These are phyloP conservation scores for Xenopus laevis DNA, from an alignment of 2,113 vertebrate species.

Conservation along the genomic window DNA sequence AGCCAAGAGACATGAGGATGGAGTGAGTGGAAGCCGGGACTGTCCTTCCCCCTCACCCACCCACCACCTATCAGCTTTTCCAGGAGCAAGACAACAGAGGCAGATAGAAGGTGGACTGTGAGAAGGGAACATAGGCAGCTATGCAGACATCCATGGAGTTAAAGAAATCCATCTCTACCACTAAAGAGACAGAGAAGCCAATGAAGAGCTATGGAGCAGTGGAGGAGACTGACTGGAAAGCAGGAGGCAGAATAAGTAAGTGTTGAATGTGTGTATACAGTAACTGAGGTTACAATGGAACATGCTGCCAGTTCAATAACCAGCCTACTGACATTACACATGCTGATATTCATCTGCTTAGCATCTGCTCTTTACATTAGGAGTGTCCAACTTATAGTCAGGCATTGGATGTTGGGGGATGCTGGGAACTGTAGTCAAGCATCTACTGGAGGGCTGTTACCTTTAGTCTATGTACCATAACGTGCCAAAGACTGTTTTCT, in stretches of 20 bases:
- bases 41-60: slow-evolving; percentile 41
- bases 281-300: neutral
- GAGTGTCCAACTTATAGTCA: no score
- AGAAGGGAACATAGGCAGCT: neutral
- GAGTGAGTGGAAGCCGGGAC: slow-evolving; percentile 45
- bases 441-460: no score
- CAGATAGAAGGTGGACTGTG: neutral
- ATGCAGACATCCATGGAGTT: slow-evolving; percentile 72
- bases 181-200: slow-evolving; percentile 73
- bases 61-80: slow-evolving; percentile 35
- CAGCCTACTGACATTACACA: no score
- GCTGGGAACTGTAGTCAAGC: no score
- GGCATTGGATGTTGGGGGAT: no score
- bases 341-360: no score
- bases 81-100: slow-evolving; percentile 37
- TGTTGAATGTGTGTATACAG: slow-evolving; percentile 9
- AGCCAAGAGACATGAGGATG: slow-evolving; percentile 27
- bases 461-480: no score
- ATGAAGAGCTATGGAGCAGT: slow-evolving; percentile 87
- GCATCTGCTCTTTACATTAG: no score
- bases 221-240: slow-evolving; percentile 84
- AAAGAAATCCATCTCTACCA: slow-evolving; percentile 76
- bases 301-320: neutral
- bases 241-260: slow-evolving; percentile 79
- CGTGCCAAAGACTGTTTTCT: no score